Percentiles rank a stretch among this genome's conserved stretches.
These are phyloP conservation scores for Ciconia nigra DNA, from an alignment of 2,797 vertebrate genomes.

Conservation along the genomic window DNA sequence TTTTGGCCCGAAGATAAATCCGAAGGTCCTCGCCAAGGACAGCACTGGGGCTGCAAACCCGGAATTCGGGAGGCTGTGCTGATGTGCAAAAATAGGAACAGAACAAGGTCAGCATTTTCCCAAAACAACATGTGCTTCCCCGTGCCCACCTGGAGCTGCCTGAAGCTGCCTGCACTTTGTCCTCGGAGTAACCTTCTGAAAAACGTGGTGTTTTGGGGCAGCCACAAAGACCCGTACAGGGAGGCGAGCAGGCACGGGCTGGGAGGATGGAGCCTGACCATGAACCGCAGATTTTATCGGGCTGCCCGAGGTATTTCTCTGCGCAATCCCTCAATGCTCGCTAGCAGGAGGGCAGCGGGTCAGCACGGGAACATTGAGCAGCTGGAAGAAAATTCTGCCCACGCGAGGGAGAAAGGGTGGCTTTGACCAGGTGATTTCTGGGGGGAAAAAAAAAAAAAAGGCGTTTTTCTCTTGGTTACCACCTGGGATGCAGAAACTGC, in stretches of 20 bases:
- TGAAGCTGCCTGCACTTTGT: background rate
- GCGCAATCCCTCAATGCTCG: background rate
- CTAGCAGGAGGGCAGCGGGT: background rate
- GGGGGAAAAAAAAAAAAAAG: background rate
- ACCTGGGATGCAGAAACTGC: background rate
- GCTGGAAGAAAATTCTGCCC: background rate
- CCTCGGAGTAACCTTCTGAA: background rate
- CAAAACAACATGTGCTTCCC: background rate
- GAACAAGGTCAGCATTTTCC: background rate
- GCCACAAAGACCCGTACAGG: fast-evolving
- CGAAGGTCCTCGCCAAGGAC: background rate
- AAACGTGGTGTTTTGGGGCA: background rate
- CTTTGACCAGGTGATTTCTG: background rate
- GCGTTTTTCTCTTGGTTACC: background rate
- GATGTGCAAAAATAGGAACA: background rate
- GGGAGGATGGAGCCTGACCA: background rate
- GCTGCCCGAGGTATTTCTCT: background rate
- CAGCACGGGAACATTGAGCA: background rate
- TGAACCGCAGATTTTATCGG: background rate
- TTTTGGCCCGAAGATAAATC: background rate
- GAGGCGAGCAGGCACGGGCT: background rate
- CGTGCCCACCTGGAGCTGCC: background rate
- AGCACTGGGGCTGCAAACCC: background rate
- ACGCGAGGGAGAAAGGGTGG: fast-evolving
- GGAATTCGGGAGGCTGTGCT: background rate